Base-by-base conservation (phyloP, 2,888 invertebrate genomes). In the Plebejus melissa region DNA sequence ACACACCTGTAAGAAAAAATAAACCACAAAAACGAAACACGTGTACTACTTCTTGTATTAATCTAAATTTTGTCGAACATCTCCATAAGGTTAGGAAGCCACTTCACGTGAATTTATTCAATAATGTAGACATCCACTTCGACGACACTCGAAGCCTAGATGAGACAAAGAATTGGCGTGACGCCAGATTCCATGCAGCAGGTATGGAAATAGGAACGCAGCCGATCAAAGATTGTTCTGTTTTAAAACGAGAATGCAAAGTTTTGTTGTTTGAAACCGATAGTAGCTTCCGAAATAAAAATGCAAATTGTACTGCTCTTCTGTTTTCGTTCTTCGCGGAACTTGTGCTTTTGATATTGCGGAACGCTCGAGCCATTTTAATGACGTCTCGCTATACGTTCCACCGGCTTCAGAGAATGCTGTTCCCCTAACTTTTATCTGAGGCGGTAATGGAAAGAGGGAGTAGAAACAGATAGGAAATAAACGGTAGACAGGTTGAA, bases 151-250 rank as follows among this genome's bases (percentile, higher is more conserved):
- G 83, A 87, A 84, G 83, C 82, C 82, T 85, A 86, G 86, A 87
- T 86, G 86, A 89, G 90, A 90, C 90, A 90, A 90, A 91, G 89
- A 88, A 88, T 78, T 90, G 90, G 90, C 90, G 79, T 77, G 60
- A 78, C 81, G 88, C 90, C 89, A 90, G 77, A 83, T 75, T 79
- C 80, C 80, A 78, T 75, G 75, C 79, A 78, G 82, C 83, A 85
- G 84, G 83, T 87, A 86, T 82, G 82, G 81, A 84, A 84, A 83
- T 78, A 83, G 80, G 82, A 84, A 83, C 81, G 81, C 83, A 84
- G 82, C 87, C 89, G 89, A 90, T 91, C 90, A 90, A 87, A 90
- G 87, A 90, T 88, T 88, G 87, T 82, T 86, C 86, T 86, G 85
- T 87, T 89, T 87, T 83, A 85, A 86, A 89, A 87, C 82, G 81